A percentile compares a stretch with the other conserved stretches of the same genome.
phyloP scores from a whole-genome alignment of 2,888 invertebrate species.

The Sympetrum striolatum region DNA sequence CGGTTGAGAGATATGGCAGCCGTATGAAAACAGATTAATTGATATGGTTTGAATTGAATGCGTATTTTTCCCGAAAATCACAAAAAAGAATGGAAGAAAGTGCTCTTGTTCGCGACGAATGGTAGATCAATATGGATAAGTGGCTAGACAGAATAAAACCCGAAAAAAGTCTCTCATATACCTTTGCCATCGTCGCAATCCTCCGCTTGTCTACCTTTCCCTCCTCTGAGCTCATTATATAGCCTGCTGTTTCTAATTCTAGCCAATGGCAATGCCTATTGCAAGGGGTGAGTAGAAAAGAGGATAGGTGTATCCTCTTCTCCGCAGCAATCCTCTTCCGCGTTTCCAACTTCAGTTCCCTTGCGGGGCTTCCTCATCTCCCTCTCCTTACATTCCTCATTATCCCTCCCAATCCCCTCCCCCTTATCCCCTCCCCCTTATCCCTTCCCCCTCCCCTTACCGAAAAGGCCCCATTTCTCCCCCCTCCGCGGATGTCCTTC shows the following conservation, averaged over 20 bases:
- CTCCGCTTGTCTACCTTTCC: background rate
- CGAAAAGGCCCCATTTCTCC: conserved; percentile 35
- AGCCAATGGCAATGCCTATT: background rate
- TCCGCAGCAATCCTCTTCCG: conserved; percentile 31
- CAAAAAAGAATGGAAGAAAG: too few species aligned
- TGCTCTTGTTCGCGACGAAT: too few species aligned
- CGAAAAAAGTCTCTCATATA: background rate
- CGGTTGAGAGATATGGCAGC: too few species aligned
- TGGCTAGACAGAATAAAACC: too few species aligned
- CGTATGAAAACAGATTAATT: too few species aligned
- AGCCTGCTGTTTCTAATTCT: background rate
- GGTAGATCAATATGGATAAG: too few species aligned
- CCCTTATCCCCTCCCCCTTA: conserved; percentile 48
- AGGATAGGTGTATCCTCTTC: background rate
- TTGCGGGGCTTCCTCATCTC: conserved; percentile 9
- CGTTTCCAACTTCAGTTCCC: conserved; percentile 18
- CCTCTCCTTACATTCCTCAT: background rate
- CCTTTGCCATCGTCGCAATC: background rate
- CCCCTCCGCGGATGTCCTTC: conserved; percentile 48
- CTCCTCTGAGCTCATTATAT: background rate
- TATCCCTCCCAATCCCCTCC: conserved; percentile 9
- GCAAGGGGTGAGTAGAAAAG: background rate
- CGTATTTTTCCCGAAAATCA: too few species aligned
- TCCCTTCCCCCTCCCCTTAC: conserved; percentile 24
- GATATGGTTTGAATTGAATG: too few species aligned